phyloP scores from a whole-genome alignment of 2,113 vertebrate species.

The Eulemur macaco region DNA sequence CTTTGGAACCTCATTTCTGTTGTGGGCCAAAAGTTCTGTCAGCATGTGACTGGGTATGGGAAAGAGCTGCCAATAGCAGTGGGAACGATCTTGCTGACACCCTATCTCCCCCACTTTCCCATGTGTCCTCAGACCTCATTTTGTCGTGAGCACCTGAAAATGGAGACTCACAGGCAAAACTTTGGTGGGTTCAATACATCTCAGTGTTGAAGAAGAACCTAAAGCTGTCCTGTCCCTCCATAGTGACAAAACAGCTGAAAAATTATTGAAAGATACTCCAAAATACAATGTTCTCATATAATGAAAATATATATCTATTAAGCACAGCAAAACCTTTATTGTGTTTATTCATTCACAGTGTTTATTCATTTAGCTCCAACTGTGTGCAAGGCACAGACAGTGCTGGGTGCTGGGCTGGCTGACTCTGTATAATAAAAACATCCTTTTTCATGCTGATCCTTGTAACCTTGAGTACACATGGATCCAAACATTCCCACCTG shows the following conservation, averaged over 20 bases:
- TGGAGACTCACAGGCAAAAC: not conserved
- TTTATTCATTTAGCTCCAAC: not conserved
- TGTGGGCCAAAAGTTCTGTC: not conserved
- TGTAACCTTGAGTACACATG: not conserved
- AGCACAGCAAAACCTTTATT: not conserved
- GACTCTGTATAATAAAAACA: not conserved
- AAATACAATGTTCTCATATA: not conserved
- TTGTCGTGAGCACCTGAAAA: not conserved
- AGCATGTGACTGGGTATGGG: not conserved
- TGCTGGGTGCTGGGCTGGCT: not conserved
- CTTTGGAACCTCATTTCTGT: not conserved
- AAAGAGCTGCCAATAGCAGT: not conserved
- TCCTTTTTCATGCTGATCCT: not conserved
- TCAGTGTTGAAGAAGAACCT: not conserved
- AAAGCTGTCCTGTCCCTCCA: not conserved
- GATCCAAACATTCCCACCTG: not conserved
- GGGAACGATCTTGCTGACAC: not conserved
- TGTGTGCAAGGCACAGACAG: not conserved
- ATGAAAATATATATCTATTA: not conserved
- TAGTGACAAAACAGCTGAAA: not conserved
- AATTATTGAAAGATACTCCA: not conserved
- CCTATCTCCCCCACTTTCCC: not conserved
- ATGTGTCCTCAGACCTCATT: not conserved
- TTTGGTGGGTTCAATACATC: not conserved
- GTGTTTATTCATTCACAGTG: not conserved